Conservation (phyloP, 2,888 invertebrate genomes). For the Tetranychus piercei region DNA sequence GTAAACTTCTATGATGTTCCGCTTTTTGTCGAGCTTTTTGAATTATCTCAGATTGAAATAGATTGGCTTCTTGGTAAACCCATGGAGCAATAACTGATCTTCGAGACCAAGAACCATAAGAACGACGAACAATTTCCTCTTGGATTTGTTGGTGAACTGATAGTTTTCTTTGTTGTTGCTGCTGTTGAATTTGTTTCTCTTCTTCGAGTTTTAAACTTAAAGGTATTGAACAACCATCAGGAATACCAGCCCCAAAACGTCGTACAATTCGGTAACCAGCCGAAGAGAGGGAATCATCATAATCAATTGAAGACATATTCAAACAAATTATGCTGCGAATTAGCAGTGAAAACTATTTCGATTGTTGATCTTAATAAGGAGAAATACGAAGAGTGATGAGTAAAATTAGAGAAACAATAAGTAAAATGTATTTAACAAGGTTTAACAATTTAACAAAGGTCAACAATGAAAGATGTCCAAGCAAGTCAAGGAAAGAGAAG, state of each 20-base stretch:
- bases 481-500: too few species aligned
- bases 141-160: neutral
- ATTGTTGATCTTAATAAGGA: neutral
- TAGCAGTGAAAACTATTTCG: neutral
- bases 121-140: conserved; percentile 2
- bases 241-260: conserved; percentile 9
- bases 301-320: neutral
- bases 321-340: neutral
- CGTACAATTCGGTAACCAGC: conserved; percentile 9
- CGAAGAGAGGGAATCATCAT: neutral
- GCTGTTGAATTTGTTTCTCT: neutral
- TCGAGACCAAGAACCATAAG: neutral
- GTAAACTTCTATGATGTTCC: neutral
- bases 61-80: neutral
- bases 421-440: too few species aligned
- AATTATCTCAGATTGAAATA: neutral
- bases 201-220: conserved; percentile 5
- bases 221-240: conserved; percentile 11
- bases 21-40: neutral
- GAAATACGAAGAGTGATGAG: neutral
- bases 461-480: too few species aligned
- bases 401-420: too few species aligned
- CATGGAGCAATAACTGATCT: conserved; percentile 3
- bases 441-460: too few species aligned
- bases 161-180: neutral